Evolutionary conservation across 2,113 vertebrate genomes (phyloP).

Genomic region (Notarius quadriscutis): DNA sequence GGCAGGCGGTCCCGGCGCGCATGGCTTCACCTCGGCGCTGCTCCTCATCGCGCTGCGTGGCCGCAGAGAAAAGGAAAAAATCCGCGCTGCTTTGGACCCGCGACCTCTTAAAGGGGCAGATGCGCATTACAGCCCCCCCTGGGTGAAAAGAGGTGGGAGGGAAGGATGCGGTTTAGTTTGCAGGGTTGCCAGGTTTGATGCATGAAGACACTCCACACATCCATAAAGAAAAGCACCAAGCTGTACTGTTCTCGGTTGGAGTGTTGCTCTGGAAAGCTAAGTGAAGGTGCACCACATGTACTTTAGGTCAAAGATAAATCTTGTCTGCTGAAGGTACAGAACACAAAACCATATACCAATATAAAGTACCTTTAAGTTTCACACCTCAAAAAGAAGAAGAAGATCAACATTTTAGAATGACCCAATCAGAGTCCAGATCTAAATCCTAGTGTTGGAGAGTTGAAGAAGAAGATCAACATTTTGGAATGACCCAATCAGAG

Average conservation of each 20-base stretch:
- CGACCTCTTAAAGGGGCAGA: conserved; percentile 69
- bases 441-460: no score
- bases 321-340: background rate
- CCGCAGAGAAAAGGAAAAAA: conserved; percentile 66
- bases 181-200: conserved; percentile 25
- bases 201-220: background rate
- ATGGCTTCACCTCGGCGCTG: conserved; percentile 82
- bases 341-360: background rate
- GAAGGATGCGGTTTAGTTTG: background rate
- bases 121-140: conserved; percentile 52
- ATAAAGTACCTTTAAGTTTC: background rate
- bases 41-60: conserved; percentile 83
- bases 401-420: no score
- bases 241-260: background rate
- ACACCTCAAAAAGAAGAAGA: background rate
- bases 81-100: conserved; percentile 63
- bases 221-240: background rate
- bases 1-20: conserved; percentile 81
- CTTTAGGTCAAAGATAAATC: background rate
- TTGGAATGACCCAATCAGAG: no score
- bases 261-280: background rate
- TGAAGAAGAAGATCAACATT: no score
- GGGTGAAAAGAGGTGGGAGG: background rate
- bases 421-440: no score
- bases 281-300: background rate